A percentile compares a stretch with the other conserved stretches of the same genome.
These are phyloP conservation scores for Tetrax tetrax DNA, from an alignment of 2,113 vertebrate species.

Conservation along the genomic window DNA sequence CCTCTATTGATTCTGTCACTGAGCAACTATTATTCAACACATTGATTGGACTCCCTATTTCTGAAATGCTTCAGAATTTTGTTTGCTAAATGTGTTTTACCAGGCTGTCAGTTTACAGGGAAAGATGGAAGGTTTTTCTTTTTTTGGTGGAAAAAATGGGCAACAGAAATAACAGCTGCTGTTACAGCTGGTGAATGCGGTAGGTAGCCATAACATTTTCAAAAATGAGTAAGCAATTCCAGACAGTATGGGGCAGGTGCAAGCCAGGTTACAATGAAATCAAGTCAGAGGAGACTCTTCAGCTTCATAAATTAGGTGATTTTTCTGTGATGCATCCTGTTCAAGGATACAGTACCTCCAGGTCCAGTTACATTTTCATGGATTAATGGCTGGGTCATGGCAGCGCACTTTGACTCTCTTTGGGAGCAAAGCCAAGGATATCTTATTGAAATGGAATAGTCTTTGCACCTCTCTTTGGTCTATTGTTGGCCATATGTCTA, in stretches of 20 bases:
- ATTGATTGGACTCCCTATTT: not conserved
- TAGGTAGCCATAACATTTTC: conserved; percentile 7
- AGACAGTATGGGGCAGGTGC: not conserved
- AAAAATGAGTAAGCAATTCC: not conserved
- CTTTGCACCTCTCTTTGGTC: not conserved
- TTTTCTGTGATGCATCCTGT: not conserved
- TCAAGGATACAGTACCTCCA: not conserved
- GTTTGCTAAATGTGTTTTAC: not conserved
- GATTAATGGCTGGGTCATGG: not conserved
- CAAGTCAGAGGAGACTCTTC: not conserved
- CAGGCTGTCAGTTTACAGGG: not conserved
- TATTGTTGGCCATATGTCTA: not conserved
- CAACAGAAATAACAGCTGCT: not conserved
- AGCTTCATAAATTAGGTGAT: not conserved
- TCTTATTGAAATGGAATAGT: not conserved
- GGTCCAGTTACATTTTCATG: not conserved
- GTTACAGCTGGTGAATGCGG: conserved; percentile 6
- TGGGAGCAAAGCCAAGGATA: not conserved
- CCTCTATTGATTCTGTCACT: not conserved
- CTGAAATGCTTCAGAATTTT: not conserved
- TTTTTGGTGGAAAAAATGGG: not conserved
- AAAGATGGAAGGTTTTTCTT: not conserved
- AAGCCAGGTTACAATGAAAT: not conserved
- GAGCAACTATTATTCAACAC: not conserved
- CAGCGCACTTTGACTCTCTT: not conserved